Evolutionary conservation across 1,140 invertebrate species (phyloP).

Genomic region (Cyclina sinensis): DNA sequence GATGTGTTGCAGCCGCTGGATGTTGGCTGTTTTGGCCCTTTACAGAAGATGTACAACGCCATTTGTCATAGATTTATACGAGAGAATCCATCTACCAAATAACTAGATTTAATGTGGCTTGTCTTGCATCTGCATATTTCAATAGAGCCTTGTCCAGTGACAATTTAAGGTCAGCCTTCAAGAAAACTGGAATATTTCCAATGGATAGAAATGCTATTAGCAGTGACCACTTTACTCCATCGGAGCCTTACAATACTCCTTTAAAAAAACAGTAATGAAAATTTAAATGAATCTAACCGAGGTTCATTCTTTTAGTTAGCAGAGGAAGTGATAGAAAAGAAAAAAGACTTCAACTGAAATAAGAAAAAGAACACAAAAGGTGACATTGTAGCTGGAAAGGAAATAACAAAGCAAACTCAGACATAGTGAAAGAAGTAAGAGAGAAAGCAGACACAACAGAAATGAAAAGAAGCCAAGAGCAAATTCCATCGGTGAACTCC

Average conservation of each 20-base stretch:
- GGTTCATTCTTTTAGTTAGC: conserved; percentile 1
- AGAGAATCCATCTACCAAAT: conserved; percentile 56
- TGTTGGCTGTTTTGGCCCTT: no score
- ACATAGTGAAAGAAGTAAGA: conserved; percentile 5
- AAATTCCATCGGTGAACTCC: not conserved
- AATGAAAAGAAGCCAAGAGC: not conserved
- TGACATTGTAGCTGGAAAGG: conserved; percentile 27
- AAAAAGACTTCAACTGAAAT: conserved; percentile 8
- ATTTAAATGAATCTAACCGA: not conserved
- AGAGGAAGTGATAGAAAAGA: conserved; percentile 18
- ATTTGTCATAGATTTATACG: conserved; percentile 47
- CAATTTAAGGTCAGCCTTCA: conserved; percentile 38
- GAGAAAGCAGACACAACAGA: no score
- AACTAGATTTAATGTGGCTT: conserved; percentile 41
- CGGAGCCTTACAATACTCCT: conserved; percentile 11
- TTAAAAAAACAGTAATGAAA: not conserved
- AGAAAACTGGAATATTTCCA: conserved; percentile 46
- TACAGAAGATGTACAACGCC: conserved; percentile 47
- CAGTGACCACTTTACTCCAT: conserved; percentile 2
- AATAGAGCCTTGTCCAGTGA: conserved; percentile 4
- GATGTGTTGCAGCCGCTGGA: conserved; percentile 49
- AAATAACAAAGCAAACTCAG: conserved; percentile 26
- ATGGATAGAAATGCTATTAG: conserved; percentile 21
- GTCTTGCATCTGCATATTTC: conserved; percentile 26
- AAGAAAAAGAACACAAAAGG: conserved; percentile 25